Evolutionary conservation across 2,888 invertebrate genomes (phyloP).

Genomic region (Oscheius onirici): DNA sequence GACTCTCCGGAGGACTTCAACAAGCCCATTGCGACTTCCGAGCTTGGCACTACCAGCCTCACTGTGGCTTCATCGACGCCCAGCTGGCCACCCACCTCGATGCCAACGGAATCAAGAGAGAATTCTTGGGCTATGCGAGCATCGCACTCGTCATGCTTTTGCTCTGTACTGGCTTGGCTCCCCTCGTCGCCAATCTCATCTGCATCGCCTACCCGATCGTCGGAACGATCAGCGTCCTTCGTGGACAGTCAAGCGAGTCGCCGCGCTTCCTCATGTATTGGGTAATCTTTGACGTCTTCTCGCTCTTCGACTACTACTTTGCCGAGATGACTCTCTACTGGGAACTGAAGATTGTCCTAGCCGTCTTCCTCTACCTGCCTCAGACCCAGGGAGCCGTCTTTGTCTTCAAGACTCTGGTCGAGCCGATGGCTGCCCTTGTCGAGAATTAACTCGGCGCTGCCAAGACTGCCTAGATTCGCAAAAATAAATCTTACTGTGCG

Average conservation of each 20-base stretch:
- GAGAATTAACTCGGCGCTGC: not conserved
- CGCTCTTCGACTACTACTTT: slow-evolving; percentile 15
- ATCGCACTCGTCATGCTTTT: not conserved
- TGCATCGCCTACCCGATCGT: slow-evolving; percentile 16
- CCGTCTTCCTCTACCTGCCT: slow-evolving; percentile 13
- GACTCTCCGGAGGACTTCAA: too few species aligned
- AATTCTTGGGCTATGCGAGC: not conserved
- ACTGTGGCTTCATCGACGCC: too few species aligned
- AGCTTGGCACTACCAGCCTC: too few species aligned
- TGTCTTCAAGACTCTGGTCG: not conserved
- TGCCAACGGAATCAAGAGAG: too few species aligned
- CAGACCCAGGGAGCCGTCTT: slow-evolving; percentile 16
- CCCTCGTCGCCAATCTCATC: slow-evolving; percentile 8
- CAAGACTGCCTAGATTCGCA: not conserved
- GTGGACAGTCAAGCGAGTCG: not conserved
- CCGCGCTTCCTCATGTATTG: slow-evolving; percentile 6
- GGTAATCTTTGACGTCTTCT: slow-evolving; percentile 4
- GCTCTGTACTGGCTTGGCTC: slow-evolving; percentile 11
- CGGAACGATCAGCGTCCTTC: not conserved
- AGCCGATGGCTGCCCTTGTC: not conserved
- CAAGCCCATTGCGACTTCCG: too few species aligned
- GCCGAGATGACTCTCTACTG: slow-evolving; percentile 3
- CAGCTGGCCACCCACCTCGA: too few species aligned
- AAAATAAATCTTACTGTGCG: not conserved
- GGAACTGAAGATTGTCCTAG: not conserved